Evolutionary conservation across 2,888 invertebrate genomes (phyloP).

Genomic region (Oxycera nigricornis): DNA sequence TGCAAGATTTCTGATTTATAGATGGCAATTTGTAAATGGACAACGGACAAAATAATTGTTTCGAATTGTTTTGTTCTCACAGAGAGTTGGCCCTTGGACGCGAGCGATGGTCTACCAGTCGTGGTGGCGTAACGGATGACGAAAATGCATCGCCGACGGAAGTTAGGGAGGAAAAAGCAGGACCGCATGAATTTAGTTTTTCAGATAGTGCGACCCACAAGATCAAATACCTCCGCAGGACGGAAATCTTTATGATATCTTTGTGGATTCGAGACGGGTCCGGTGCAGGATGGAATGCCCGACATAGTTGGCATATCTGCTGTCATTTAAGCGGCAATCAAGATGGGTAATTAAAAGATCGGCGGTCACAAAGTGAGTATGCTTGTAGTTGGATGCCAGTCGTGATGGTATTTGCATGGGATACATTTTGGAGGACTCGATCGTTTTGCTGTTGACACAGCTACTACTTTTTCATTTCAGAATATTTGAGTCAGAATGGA

Average conservation of each 20-base stretch:
- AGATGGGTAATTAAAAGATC: slow-evolving; percentile 30
- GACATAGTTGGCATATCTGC: slow-evolving; percentile 34
- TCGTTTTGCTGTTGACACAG: not conserved
- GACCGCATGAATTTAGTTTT: slow-evolving; percentile 1
- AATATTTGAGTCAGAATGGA: not conserved
- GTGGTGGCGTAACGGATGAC: not conserved
- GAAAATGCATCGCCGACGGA: not conserved
- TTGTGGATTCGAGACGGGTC: slow-evolving; percentile 4
- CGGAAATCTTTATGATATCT: slow-evolving; percentile 24
- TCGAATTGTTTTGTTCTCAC: slow-evolving; percentile 23
- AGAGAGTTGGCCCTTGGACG: not conserved
- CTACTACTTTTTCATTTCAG: not conserved
- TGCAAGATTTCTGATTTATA: slow-evolving; percentile 33
- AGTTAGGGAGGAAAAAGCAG: not conserved
- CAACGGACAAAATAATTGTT: slow-evolving; percentile 36
- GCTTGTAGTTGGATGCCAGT: not conserved
- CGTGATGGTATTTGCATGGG: not conserved
- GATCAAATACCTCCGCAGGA: slow-evolving; percentile 28
- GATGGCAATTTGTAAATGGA: slow-evolving; percentile 33
- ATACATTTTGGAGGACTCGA: not conserved
- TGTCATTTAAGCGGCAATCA: slow-evolving; percentile 38
- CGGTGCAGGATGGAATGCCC: not conserved
- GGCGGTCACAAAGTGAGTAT: slow-evolving; percentile 28
- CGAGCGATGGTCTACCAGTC: not conserved
- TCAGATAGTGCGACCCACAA: slow-evolving; percentile 21